A percentile compares a stretch with the other conserved stretches of the same genome.
These are phyloP conservation scores for Danio rerio DNA, from an alignment of 2,113 vertebrate genomes.

Conservation along the genomic window DNA sequence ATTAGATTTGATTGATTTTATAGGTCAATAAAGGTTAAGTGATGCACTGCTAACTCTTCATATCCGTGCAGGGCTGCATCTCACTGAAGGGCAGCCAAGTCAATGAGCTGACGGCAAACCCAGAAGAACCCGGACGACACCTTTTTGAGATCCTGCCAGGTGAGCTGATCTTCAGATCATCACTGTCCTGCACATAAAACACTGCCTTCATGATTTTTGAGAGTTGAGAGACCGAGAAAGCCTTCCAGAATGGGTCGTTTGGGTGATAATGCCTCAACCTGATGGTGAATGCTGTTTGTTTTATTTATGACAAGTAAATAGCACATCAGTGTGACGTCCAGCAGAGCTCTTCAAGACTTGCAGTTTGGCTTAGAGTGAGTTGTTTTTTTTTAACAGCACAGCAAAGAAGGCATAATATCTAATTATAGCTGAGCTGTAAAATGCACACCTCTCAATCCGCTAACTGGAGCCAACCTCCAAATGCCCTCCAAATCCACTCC, in stretches of 20 bases:
- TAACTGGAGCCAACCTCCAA: conserved; percentile 7
- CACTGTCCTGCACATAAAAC: background rate
- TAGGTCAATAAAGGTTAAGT: background rate
- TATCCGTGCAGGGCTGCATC: conserved; percentile 84
- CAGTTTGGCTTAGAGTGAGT: background rate
- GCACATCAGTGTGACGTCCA: conserved; percentile 61
- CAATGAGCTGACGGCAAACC: conserved; percentile 84
- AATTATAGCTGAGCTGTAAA: conserved; percentile 31
- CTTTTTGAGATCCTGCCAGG: conserved; percentile 93
- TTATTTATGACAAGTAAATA: conserved; percentile 71
- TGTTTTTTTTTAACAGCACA: background rate
- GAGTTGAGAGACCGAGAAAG: background rate
- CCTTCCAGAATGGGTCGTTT: background rate
- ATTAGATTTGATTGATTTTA: background rate
- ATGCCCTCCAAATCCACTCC: conserved; percentile 13
- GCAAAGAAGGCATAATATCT: background rate
- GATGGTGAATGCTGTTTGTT: conserved; percentile 60
- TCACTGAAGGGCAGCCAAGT: conserved; percentile 89
- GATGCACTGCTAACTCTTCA: background rate
- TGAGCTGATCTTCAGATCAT: conserved; percentile 55
- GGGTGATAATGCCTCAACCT: conserved; percentile 24
- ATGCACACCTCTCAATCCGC: background rate
- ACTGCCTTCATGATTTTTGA: background rate
- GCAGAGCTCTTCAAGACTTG: conserved; percentile 36
- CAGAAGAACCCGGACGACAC: conserved; percentile 87